Evolutionary conservation across 2,888 invertebrate genomes (phyloP).

Genomic region (Dysmachus trigonus): DNA sequence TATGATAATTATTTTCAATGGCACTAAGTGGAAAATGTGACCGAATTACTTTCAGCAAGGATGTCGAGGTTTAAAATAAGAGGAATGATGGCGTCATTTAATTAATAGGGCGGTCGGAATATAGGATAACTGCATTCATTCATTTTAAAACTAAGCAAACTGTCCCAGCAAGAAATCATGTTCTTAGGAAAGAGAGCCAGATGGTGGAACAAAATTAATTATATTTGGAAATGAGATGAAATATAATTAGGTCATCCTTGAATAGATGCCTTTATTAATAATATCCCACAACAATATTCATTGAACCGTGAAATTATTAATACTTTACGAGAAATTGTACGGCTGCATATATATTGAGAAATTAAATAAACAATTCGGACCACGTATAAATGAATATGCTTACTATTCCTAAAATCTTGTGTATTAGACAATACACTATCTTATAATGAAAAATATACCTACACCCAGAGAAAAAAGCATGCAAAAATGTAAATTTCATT

Average conservation of each 20-base stretch:
- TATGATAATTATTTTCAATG: not conserved
- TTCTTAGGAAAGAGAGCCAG: not conserved
- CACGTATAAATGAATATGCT: too few species aligned
- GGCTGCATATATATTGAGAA: too few species aligned
- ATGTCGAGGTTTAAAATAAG: not conserved
- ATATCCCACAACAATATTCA: not conserved
- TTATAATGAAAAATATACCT: too few species aligned
- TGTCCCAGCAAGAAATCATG: not conserved
- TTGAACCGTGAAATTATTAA: not conserved
- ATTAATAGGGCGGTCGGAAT: not conserved
- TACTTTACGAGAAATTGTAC: not conserved
- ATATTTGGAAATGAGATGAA: not conserved
- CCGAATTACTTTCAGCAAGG: not conserved
- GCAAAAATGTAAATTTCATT: too few species aligned
- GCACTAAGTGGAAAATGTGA: not conserved
- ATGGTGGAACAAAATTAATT: not conserved
- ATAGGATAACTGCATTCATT: not conserved
- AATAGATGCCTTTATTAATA: not conserved
- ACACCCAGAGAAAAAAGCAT: too few species aligned
- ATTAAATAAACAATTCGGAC: too few species aligned
- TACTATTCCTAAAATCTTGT: too few species aligned
- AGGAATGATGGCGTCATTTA: not conserved
- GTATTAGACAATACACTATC: too few species aligned
- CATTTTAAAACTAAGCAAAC: not conserved
- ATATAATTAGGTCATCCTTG: not conserved